A percentile compares a stretch with the other conserved stretches of the same genome.
phyloP scores from a whole-genome alignment of 2,113 vertebrate genomes.

The Parus major region DNA sequence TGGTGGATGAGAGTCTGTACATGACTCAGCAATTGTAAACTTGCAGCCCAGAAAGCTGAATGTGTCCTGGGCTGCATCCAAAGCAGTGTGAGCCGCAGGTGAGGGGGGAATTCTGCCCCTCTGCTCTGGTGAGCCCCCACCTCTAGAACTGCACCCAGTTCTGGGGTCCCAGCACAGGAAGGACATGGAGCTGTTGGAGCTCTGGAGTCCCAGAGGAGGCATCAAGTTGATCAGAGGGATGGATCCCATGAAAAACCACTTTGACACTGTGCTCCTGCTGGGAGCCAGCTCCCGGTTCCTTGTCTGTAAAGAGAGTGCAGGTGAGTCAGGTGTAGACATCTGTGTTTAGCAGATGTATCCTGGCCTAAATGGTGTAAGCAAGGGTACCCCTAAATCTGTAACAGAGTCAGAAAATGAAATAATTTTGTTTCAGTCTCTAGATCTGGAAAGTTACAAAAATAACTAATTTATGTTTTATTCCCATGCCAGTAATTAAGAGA shows the following conservation, averaged over 20 bases:
- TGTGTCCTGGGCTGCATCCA: not conserved
- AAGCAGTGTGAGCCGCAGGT: not conserved
- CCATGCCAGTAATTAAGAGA: not conserved
- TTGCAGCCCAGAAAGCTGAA: not conserved
- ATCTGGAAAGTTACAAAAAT: not conserved
- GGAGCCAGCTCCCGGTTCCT: rapidly evolving
- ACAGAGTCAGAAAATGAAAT: not conserved
- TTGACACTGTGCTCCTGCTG: not conserved
- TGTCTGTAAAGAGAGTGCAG: not conserved
- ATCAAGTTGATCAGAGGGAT: not conserved
- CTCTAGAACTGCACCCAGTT: not conserved
- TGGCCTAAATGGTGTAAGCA: not conserved
- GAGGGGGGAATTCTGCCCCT: not conserved
- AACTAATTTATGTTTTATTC: not conserved
- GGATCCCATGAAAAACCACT: not conserved
- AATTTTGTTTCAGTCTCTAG: not conserved
- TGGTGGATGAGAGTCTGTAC: not conserved
- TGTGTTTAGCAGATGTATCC: not conserved
- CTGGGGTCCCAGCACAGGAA: not conserved
- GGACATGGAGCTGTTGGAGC: not conserved
- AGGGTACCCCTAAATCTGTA: not conserved
- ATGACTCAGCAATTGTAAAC: too few relatives aligned
- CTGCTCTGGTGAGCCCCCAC: not conserved
- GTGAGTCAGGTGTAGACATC: not conserved
- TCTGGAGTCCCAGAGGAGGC: not conserved